Percentiles rank a stretch among this genome's conserved stretches.
Evolutionary conservation across 2,113 vertebrate genomes (phyloP).

Genomic region (Struthio camelus): DNA sequence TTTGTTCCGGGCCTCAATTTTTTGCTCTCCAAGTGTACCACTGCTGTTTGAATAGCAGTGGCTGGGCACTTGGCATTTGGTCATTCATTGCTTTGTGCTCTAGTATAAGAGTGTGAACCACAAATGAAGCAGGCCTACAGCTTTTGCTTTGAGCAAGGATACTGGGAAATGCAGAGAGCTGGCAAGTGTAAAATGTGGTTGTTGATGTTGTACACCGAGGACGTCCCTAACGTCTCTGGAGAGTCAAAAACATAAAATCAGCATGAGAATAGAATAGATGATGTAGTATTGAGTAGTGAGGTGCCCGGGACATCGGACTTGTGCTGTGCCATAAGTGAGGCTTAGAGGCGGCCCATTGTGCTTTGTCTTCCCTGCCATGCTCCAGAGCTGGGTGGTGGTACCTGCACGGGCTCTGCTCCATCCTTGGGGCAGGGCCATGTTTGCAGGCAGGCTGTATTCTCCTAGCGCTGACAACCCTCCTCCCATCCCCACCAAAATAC

Average conservation of each 20-base stretch:
- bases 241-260: neutral
- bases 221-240: neutral
- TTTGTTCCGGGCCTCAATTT: neutral
- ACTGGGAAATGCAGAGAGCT: neutral
- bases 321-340: neutral
- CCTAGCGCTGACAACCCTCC: neutral
- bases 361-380: too few relatives aligned
- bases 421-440: too few relatives aligned
- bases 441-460: neutral
- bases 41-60: neutral
- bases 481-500: too few relatives aligned
- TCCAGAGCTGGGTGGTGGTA: neutral
- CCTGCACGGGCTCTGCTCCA: neutral
- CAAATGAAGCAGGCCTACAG: neutral
- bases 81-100: neutral
- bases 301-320: neutral
- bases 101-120: neutral
- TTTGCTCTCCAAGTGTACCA: neutral
- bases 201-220: neutral
- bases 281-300: neutral
- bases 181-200: neutral
- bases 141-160: neutral
- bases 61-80: neutral
- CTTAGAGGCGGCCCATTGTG: neutral
- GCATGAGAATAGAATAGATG: neutral